These are phyloP conservation scores for Cylas formicarius DNA, from an alignment of 1,140 invertebrate species.

Conservation along the genomic window DNA sequence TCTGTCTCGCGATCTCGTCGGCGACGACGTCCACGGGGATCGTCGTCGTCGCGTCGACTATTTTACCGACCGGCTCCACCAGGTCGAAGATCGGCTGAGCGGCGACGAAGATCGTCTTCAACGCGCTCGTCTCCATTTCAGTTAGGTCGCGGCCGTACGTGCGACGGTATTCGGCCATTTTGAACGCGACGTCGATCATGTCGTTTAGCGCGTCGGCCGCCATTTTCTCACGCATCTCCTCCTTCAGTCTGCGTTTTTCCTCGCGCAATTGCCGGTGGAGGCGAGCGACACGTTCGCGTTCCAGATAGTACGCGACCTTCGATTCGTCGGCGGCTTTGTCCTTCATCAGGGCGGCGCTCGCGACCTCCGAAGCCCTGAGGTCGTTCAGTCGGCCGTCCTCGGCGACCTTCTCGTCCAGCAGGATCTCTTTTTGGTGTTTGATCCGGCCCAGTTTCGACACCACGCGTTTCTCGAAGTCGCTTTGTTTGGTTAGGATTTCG, in stretches of 20 bases:
- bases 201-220: conserved; percentile 47
- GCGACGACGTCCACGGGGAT: conserved; percentile 16
- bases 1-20: conserved; percentile 31
- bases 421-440: conserved; percentile 46
- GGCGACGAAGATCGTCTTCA: conserved; percentile 48
- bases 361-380: conserved; percentile 43
- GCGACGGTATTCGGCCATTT: conserved; percentile 45
- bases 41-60: background rate
- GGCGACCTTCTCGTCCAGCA: conserved; percentile 46
- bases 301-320: conserved; percentile 45
- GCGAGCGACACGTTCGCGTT: conserved; percentile 45
- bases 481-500: conserved; percentile 50
- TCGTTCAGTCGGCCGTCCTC: conserved; percentile 45
- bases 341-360: conserved; percentile 42
- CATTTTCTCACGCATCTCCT: conserved; percentile 42
- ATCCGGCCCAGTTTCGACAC: conserved; percentile 52
- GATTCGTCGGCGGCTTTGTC: conserved; percentile 43
- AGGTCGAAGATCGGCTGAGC: conserved; percentile 47
- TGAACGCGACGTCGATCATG: conserved; percentile 47
- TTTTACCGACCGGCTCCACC: conserved; percentile 24
- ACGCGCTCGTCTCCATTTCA: conserved; percentile 44
- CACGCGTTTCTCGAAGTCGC: conserved; percentile 56
- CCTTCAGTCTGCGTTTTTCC: conserved; percentile 44
- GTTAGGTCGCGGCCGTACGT: conserved; percentile 35
- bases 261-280: conserved; percentile 46